A percentile compares a stretch with the other conserved stretches of the same genome.
Conservation (phyloP, 2,113 vertebrate genomes). For the Cranoglanis bouderius region DNA sequence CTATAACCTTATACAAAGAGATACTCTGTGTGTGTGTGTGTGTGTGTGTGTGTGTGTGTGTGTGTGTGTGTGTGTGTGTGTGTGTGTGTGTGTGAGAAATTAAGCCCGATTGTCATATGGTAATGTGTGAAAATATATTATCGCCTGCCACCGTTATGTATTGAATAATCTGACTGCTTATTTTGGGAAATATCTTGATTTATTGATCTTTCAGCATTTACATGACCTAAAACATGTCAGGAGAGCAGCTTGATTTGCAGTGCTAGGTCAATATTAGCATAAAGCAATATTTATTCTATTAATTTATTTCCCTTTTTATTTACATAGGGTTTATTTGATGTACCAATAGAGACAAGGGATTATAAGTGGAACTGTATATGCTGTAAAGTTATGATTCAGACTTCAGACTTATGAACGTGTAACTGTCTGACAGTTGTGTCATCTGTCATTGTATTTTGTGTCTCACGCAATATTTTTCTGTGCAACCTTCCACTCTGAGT, state of each 20-base stretch:
- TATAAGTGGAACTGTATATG: neutral
- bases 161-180: neutral
- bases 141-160: neutral
- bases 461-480: neutral
- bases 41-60: neutral
- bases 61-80: neutral
- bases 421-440: neutral
- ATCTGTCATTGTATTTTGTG: neutral
- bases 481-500: neutral
- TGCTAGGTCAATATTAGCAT: neutral
- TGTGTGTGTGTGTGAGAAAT: conserved; percentile 33
- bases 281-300: neutral
- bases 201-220: conserved; percentile 9
- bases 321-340: neutral
- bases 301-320: neutral
- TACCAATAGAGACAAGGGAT: neutral
- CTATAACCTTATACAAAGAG: conserved; percentile 5
- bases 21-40: neutral
- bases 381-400: neutral
- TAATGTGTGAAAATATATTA: conserved; percentile 22
- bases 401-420: neutral
- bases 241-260: neutral
- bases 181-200: neutral
- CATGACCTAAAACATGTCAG: neutral
- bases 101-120: conserved; percentile 24